These are phyloP conservation scores for Sturmia bella DNA, from an alignment of 2,888 invertebrate species.

Conservation along the genomic window DNA sequence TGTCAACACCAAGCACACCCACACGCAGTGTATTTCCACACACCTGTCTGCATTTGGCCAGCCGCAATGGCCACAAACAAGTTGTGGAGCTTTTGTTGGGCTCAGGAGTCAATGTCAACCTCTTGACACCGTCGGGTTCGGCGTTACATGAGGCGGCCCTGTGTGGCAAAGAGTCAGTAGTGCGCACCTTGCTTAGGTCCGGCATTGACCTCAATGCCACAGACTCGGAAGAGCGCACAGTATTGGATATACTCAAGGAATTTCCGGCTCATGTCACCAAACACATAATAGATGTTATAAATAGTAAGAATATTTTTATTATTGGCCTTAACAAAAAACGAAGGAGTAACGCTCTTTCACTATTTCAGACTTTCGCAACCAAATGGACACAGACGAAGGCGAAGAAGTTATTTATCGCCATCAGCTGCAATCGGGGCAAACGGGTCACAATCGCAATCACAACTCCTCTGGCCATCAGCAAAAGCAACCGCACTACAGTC, in stretches of 20 bases:
- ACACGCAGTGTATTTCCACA: constrained; percentile 81
- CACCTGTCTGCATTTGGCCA: constrained; percentile 97
- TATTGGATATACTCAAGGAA: constrained; percentile 91
- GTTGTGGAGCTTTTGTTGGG: constrained; percentile 92
- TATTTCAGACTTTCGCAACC: constrained; percentile 76
- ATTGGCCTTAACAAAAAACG: neutral
- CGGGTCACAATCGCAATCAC: constrained; percentile 67
- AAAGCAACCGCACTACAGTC: constrained; percentile 75
- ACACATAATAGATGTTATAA: constrained; percentile 92
- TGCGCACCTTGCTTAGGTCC: constrained; percentile 89
- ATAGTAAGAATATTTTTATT: constrained; percentile 84
- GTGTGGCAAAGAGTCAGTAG: constrained; percentile 94
- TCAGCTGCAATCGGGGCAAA: constrained; percentile 70
- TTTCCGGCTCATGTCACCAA: constrained; percentile 94
- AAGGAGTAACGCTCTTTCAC: neutral
- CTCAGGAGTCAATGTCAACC: constrained; percentile 94
- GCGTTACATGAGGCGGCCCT: constrained; percentile 96
- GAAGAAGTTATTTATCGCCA: constrained; percentile 77
- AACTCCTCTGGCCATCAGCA: constrained; percentile 74
- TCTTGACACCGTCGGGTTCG: constrained; percentile 92
- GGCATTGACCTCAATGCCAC: constrained; percentile 91
- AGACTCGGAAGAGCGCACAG: constrained; percentile 91
- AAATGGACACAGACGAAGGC: constrained; percentile 78
- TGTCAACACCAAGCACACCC: constrained; percentile 75
- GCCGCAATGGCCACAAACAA: constrained; percentile 93